Conservation (phyloP, 1,140 invertebrate genomes). For the Ptiloglossa arizonensis region DNA sequence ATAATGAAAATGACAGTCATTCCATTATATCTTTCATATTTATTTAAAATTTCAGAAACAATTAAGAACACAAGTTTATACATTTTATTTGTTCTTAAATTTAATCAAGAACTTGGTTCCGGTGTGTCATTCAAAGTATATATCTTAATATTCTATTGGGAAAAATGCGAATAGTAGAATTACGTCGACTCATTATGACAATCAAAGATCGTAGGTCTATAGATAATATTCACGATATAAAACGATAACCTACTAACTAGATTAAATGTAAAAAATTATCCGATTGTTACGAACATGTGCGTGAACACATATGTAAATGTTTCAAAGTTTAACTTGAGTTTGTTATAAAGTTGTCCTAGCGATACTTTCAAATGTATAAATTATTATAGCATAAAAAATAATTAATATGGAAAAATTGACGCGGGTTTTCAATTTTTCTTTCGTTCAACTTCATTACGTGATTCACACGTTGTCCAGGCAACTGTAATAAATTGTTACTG, state of each 20-base stretch:
- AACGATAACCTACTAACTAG: neutral
- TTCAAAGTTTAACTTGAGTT: no score
- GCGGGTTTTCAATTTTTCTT: conserved; percentile 19
- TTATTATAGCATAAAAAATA: no score
- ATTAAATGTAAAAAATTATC: neutral
- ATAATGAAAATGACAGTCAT: neutral
- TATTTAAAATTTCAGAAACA: no score
- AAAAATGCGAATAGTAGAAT: neutral
- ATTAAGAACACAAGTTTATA: no score
- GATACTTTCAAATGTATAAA: no score
- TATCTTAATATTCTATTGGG: neutral
- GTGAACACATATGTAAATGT: neutral
- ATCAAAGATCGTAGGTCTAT: neutral
- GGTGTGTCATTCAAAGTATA: no score
- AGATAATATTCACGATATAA: neutral
- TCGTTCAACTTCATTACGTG: neutral
- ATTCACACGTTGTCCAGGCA: conserved; percentile 39
- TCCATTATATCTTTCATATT: neutral
- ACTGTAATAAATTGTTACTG: conserved; percentile 52
- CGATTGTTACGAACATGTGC: neutral
- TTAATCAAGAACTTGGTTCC: no score
- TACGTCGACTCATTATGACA: no score
- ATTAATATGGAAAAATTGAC: neutral
- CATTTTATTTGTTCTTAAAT: no score
- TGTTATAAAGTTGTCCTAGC: no score